These are phyloP conservation scores for Smutsia gigantea DNA, from an alignment of 2,797 vertebrate species.

Conservation along the genomic window DNA sequence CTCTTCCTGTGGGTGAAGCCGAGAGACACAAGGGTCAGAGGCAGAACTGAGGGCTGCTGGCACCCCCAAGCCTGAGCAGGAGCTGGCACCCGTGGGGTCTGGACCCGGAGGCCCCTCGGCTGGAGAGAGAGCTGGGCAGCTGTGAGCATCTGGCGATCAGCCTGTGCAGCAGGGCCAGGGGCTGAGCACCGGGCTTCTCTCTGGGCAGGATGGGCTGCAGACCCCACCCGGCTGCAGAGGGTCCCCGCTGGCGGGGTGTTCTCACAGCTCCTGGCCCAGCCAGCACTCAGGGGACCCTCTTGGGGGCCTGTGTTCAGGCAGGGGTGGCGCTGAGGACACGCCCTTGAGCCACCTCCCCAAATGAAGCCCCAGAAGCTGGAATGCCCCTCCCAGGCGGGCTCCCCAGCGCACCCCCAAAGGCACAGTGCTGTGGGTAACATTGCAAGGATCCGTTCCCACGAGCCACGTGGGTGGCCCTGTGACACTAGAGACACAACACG, in stretches of 20 bases:
- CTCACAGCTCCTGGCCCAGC: neutral
- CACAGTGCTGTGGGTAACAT: accelerated
- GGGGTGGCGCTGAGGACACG: accelerated
- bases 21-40: neutral
- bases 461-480: neutral
- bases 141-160: accelerated
- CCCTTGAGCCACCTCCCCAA: accelerated
- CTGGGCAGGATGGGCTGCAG: too few relatives aligned
- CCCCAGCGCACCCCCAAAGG: too few relatives aligned
- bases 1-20: neutral
- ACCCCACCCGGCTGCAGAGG: accelerated
- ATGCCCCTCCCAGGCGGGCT: neutral
- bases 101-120: neutral
- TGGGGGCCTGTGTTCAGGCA: accelerated
- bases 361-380: neutral
- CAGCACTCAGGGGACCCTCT: neutral
- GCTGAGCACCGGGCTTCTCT: too few relatives aligned
- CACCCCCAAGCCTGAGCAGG: neutral
- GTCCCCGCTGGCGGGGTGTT: too few relatives aligned
- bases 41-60: accelerated
- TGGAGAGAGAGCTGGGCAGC: accelerated
- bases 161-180: accelerated
- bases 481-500: accelerated
- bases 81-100: accelerated
- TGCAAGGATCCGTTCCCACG: accelerated